Base-by-base conservation (phyloP, 2,113 vertebrate species). In the Neogobius melanostomus region DNA sequence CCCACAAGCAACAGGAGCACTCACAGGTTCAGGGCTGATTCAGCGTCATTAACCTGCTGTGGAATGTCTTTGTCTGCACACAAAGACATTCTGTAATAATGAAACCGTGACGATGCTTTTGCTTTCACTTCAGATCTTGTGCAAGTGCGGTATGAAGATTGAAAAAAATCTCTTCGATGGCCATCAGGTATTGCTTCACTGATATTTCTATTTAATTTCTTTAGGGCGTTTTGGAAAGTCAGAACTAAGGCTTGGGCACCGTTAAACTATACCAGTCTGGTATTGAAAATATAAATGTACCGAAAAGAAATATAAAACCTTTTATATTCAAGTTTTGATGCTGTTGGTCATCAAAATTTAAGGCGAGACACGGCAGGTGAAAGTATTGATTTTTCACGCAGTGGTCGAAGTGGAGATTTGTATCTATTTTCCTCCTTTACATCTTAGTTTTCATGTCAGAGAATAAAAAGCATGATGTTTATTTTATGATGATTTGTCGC, bases 101-200 rank as follows among this genome's bases (percentile, higher is more conserved):
- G 21, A 68, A 3, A 71, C 45, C 2, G 5, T 51, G 6, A 68
- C 50, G 1, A 0, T 0, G 36, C 59, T 61, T 45, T 49, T 75
- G 63, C 11, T 5, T 42, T 81, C 76, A 62, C 84, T 82, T 75
- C 68, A 99, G 98, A 93, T 97, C 59, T 91, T 91, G 74, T 99
- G 98, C 89, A 97, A 96, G 76, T 99, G 98, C 78, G 92, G 93
- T 71, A 90, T 94, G 93, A 95, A 95, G 86, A 91, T 97, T 74
- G 97, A 99, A 74, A 98, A 91, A 75, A 86, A 93, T 49, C 88
- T 87, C n/a, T 66, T 97, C 78, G 89, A 94, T 67, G 85, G 91
- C 7, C 98, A 99, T 5, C 91, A 95, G 96, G 98, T 99, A 86
- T 74, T 89, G 87, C 36, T 64, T 11, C 62, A 44, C 3, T 1